phyloP scores from a whole-genome alignment of 2,113 vertebrate species.

The Eulemur rufifrons region DNA sequence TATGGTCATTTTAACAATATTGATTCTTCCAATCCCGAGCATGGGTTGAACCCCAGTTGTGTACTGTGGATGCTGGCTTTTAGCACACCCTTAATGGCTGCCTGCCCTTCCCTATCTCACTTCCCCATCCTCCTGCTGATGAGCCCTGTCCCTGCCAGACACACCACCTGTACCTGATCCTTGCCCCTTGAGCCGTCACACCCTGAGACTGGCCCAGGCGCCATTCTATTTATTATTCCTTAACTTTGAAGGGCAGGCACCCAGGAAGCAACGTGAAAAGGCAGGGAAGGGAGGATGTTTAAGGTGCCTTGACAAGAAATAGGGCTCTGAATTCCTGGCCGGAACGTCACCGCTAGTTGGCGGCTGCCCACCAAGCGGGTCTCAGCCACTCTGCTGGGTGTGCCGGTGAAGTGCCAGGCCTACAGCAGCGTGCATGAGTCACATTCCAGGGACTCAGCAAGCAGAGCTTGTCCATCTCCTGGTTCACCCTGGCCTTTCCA shows the following conservation, averaged over 20 bases:
- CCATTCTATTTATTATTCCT: neutral
- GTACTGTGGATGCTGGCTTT: neutral
- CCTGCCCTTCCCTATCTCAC: neutral
- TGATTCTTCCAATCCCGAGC: too few species aligned
- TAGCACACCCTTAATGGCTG: neutral
- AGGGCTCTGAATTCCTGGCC: neutral
- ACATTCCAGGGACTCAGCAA: neutral
- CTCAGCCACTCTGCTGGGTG: neutral
- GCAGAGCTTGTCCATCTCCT: neutral
- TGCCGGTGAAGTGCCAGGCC: neutral
- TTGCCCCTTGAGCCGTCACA: neutral
- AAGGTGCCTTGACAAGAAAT: neutral
- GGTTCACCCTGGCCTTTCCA: neutral
- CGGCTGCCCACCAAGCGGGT: neutral
- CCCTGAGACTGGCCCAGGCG: neutral
- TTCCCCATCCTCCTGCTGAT: neutral
- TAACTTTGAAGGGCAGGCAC: neutral
- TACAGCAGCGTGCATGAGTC: neutral
- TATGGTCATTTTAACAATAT: too few species aligned
- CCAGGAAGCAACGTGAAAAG: neutral
- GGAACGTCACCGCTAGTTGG: fast-evolving
- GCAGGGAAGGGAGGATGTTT: neutral
- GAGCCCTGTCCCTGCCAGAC: neutral
- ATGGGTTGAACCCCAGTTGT: neutral
- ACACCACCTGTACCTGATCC: neutral